Evolutionary conservation across 1,140 invertebrate genomes (phyloP).

Genomic region (Bacillus rossius): DNA sequence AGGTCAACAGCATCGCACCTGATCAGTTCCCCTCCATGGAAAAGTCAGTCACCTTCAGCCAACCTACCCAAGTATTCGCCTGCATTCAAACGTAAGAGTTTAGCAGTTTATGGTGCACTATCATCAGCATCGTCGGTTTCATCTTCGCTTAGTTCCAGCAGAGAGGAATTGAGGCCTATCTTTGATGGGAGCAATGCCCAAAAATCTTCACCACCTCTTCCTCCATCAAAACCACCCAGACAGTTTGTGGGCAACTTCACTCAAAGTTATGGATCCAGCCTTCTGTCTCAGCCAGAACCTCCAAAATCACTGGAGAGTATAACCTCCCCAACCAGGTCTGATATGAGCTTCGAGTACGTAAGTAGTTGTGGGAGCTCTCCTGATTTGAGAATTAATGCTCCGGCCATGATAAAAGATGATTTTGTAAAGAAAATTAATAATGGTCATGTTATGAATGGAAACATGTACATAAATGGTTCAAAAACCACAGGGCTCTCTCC

Average conservation of each 20-base stretch:
- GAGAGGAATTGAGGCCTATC: slow-evolving; percentile 26
- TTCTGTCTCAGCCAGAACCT: slow-evolving; percentile 31
- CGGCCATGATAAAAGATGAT: not conserved
- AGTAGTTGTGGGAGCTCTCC: slow-evolving; percentile 27
- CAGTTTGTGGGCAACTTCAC: slow-evolving; percentile 26
- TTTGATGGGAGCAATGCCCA: slow-evolving; percentile 27
- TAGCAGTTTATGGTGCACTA: slow-evolving; percentile 55
- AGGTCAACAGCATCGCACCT: slow-evolving; percentile 34
- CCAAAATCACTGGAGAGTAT: slow-evolving; percentile 55
- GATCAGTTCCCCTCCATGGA: slow-evolving; percentile 43
- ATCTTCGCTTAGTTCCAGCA: slow-evolving; percentile 29
- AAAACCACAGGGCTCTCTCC: slow-evolving; percentile 30
- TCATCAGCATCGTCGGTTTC: slow-evolving; percentile 28
- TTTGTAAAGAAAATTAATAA: slow-evolving; percentile 4
- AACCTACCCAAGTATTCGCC: slow-evolving; percentile 76
- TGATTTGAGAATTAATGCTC: slow-evolving; percentile 14
- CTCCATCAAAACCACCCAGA: slow-evolving; percentile 39
- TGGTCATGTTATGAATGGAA: not conserved
- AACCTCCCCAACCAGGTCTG: slow-evolving; percentile 48
- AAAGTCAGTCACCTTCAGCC: slow-evolving; percentile 41
- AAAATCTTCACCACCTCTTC: slow-evolving; percentile 33
- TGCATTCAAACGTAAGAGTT: slow-evolving; percentile 70
- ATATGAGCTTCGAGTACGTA: slow-evolving; percentile 53
- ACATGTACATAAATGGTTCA: slow-evolving; percentile 45
- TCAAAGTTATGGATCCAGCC: slow-evolving; percentile 20